Evolutionary conservation across 2,113 vertebrate genomes (phyloP).

Genomic region (Oncorhynchus nerka): DNA sequence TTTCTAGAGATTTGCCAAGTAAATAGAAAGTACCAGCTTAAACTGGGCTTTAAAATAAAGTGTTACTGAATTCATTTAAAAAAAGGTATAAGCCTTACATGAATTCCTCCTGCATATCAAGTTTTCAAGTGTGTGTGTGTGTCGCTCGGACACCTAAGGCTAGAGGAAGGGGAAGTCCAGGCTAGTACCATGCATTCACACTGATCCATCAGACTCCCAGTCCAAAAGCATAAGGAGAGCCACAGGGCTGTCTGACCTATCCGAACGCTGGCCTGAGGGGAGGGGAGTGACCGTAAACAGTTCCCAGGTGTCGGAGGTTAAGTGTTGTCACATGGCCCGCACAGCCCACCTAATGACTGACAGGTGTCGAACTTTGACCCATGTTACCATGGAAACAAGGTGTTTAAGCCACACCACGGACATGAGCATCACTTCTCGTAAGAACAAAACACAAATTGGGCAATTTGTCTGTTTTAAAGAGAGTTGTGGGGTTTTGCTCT

Average conservation of each 20-base stretch:
- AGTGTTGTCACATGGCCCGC: slow-evolving; percentile 59
- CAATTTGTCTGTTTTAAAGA: background rate
- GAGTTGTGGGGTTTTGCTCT: background rate
- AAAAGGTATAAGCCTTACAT: no score
- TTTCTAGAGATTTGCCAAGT: no score
- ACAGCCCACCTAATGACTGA: slow-evolving; percentile 59
- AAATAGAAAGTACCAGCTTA: no score
- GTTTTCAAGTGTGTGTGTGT: no score
- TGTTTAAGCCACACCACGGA: background rate
- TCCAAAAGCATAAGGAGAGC: no score
- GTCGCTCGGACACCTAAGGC: background rate
- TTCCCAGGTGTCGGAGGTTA: slow-evolving; percentile 41
- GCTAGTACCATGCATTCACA: no score
- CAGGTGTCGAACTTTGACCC: slow-evolving; percentile 49
- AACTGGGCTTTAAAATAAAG: background rate
- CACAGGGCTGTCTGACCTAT: no score
- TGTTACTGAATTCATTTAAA: slow-evolving; percentile 14
- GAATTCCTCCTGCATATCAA: no score
- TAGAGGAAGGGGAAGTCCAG: no score
- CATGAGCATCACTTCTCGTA: background rate
- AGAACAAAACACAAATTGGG: slow-evolving; percentile 8
- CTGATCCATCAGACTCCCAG: no score
- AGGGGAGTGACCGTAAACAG: background rate
- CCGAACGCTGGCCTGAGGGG: background rate
- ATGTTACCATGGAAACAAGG: slow-evolving; percentile 17